Conservation (phyloP, 2,797 vertebrate genomes). For the Brotula barbata region DNA sequence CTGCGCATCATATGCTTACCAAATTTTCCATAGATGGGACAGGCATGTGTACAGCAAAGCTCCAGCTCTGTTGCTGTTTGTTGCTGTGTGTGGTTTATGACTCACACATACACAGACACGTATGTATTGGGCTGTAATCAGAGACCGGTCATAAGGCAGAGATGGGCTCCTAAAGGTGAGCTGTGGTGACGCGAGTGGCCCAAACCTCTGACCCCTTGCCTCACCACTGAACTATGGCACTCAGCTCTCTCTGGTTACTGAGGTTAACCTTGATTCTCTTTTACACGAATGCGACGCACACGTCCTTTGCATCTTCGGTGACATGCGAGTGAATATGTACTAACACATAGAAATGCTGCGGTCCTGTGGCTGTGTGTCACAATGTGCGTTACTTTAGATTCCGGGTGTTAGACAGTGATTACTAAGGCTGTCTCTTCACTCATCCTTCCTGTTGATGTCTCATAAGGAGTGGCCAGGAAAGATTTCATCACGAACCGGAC, state of each 20-base stretch:
- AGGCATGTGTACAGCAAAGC: slow-evolving; percentile 35
- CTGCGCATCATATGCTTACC: slow-evolving; percentile 13
- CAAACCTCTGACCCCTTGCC: slow-evolving; percentile 47
- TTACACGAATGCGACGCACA: not conserved
- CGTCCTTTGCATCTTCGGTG: slow-evolving; percentile 12
- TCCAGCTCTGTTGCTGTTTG: slow-evolving; percentile 1
- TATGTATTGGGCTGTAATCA: slow-evolving; percentile 14
- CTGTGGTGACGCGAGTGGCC: slow-evolving; percentile 18
- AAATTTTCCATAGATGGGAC: slow-evolving; percentile 10
- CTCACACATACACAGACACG: slow-evolving; percentile 1
- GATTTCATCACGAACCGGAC: slow-evolving; percentile 8
- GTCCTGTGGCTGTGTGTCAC: slow-evolving; percentile 9
- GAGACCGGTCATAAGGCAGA: slow-evolving; percentile 26
- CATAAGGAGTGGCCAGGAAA: not conserved
- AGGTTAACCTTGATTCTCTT: slow-evolving; percentile 14
- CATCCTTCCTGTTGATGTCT: slow-evolving; percentile 6
- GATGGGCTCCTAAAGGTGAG: slow-evolving; percentile 30
- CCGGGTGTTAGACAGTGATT: slow-evolving; percentile 7
- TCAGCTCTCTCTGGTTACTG: slow-evolving; percentile 39
- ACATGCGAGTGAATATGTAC: not conserved
- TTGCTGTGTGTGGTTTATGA: not conserved
- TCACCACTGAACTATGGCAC: slow-evolving; percentile 29
- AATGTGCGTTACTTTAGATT: slow-evolving; percentile 22
- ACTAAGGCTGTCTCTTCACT: slow-evolving; percentile 1
- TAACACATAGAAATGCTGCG: slow-evolving; percentile 10